These are phyloP conservation scores for Cistogaster globosa DNA, from an alignment of 2,888 invertebrate genomes.

Conservation along the genomic window DNA sequence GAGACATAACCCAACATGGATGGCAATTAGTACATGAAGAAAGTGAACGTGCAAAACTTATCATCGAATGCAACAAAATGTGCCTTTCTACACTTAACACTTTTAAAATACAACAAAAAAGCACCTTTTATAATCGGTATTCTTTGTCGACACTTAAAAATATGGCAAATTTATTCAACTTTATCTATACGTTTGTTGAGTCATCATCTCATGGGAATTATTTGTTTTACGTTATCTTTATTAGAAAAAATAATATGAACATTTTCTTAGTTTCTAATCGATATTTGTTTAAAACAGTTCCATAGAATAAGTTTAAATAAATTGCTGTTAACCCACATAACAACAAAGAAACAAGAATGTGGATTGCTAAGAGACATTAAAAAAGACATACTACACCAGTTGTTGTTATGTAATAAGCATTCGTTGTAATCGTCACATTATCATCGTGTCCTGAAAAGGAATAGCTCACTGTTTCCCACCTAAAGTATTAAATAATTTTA, in stretches of 20 bases:
- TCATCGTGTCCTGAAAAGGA: background rate
- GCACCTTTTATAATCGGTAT: no score
- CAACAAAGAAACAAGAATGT: background rate
- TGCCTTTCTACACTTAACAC: no score
- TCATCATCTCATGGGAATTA: background rate
- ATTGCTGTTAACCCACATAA: constrained; percentile 33
- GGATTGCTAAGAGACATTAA: background rate
- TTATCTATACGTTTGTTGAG: constrained; percentile 7
- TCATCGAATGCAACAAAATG: background rate
- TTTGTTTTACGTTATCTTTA: no score
- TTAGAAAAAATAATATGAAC: constrained; percentile 11
- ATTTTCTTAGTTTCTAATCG: constrained; percentile 47
- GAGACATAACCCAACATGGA: constrained; percentile 21
- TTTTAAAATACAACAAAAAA: no score
- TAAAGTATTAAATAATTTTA: background rate
- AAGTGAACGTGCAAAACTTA: constrained; percentile 29
- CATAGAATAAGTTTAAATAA: background rate
- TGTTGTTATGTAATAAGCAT: no score
- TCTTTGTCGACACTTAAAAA: background rate
- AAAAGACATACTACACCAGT: background rate
- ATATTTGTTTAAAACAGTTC: constrained; percentile 23
- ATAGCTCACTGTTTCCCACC: constrained; percentile 34
- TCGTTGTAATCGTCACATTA: background rate
- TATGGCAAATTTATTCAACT: constrained; percentile 24
- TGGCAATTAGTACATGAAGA: constrained; percentile 38